Conservation (phyloP, 1,140 invertebrate genomes). For the Helicoverpa zea region DNA sequence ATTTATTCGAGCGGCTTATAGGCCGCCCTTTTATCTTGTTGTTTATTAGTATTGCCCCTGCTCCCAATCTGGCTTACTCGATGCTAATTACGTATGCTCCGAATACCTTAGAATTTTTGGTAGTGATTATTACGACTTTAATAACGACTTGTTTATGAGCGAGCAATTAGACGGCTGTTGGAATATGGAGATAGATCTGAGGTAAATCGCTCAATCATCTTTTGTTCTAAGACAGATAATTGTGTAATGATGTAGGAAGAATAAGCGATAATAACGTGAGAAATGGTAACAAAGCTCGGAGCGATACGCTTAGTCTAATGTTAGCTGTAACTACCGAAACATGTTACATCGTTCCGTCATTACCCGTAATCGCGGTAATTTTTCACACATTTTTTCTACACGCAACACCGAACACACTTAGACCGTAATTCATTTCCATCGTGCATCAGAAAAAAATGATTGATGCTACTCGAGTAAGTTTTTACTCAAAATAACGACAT, state of each 20-base stretch:
- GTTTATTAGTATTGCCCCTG: constrained; percentile 77
- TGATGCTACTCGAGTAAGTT: constrained; percentile 73
- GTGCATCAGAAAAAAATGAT: constrained; percentile 79
- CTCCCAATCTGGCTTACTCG: constrained; percentile 66
- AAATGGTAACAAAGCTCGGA: constrained; percentile 44
- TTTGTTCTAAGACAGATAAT: constrained; percentile 26
- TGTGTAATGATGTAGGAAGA: constrained; percentile 44
- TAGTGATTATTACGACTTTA: constrained; percentile 52
- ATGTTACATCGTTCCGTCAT: constrained; percentile 74
- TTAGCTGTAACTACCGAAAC: constrained; percentile 60
- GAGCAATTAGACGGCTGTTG: constrained; percentile 19
- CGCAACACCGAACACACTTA: constrained; percentile 70
- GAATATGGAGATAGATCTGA: constrained; percentile 13
- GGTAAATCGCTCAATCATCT: constrained; percentile 18
- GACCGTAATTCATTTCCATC: constrained; percentile 78
- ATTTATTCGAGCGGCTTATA: constrained; percentile 78
- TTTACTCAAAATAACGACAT: constrained; percentile 70
- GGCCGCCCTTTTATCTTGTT: constrained; percentile 78
- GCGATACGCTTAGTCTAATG: constrained; percentile 46
- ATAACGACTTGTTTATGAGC: constrained; percentile 21
- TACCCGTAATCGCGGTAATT: constrained; percentile 77
- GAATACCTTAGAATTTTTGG: constrained; percentile 65
- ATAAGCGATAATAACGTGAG: constrained; percentile 44
- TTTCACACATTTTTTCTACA: constrained; percentile 80
- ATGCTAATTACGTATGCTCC: constrained; percentile 68